Conservation (phyloP, 2,888 invertebrate genomes). For the Anticlea derivata region DNA sequence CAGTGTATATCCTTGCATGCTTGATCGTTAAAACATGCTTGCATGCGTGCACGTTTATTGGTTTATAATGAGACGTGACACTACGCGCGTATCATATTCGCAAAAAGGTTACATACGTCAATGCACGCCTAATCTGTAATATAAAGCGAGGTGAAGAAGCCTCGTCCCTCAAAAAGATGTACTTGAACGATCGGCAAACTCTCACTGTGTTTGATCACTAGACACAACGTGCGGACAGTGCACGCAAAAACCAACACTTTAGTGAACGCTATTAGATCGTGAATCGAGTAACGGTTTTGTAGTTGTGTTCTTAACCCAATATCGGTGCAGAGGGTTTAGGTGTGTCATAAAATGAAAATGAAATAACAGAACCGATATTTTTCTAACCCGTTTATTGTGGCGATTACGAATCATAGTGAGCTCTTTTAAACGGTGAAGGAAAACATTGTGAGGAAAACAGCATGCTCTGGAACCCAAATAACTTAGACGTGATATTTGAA, state of each 20-base stretch:
- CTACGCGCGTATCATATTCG: too few relatives aligned
- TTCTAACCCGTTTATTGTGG: slow-evolving; percentile 9
- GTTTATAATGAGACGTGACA: too few relatives aligned
- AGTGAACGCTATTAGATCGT: background rate
- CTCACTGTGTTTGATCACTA: slow-evolving; percentile 33
- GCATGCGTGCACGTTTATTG: too few relatives aligned
- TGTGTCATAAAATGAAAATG: slow-evolving; percentile 29
- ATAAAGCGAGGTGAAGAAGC: slow-evolving; percentile 40
- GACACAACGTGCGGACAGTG: slow-evolving; percentile 18
- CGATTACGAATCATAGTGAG: too few relatives aligned
- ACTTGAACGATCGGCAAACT: slow-evolving; percentile 35
- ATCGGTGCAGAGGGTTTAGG: slow-evolving; percentile 25
- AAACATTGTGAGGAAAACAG: background rate
- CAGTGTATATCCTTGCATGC: too few relatives aligned
- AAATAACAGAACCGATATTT: slow-evolving; percentile 21
- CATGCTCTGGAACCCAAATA: too few relatives aligned
- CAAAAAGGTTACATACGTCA: too few relatives aligned
- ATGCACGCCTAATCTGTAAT: background rate
- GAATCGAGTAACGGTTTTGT: background rate
- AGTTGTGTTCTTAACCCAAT: slow-evolving; percentile 31
- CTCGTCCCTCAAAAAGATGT: slow-evolving; percentile 26
- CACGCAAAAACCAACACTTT: slow-evolving; percentile 4
- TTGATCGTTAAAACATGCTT: too few relatives aligned
- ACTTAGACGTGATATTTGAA: too few relatives aligned
- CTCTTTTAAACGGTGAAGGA: too few relatives aligned